phyloP scores from a whole-genome alignment of 2,797 vertebrate genomes.

The Mus caroli region DNA sequence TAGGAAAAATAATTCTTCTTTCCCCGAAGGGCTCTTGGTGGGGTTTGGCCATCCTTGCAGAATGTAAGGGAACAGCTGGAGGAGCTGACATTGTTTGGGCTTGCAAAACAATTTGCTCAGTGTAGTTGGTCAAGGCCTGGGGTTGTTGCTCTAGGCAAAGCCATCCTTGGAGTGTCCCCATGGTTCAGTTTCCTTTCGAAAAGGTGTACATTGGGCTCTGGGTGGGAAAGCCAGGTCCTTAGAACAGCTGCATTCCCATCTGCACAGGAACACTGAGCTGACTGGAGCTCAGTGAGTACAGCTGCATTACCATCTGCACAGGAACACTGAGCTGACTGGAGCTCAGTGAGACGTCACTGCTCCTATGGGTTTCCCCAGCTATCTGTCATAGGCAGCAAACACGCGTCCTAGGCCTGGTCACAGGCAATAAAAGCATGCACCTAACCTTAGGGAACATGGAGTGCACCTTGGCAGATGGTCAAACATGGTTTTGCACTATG shows the following conservation, averaged over 20 bases:
- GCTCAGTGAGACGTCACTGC: not conserved
- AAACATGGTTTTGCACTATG: not conserved
- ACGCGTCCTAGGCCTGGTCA: not conserved
- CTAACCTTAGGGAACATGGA: not conserved
- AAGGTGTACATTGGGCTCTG: not conserved
- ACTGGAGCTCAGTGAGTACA: not conserved
- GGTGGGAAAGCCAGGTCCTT: not conserved
- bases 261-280: not conserved
- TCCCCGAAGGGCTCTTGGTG: slow-evolving; percentile 10
- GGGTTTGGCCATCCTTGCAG: not conserved
- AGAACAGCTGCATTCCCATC: not conserved
- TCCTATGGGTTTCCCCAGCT: not conserved
- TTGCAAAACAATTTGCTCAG: not conserved
- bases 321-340: not conserved
- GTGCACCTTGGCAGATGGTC: not conserved
- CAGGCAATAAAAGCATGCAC: not conserved
- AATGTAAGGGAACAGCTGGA: not conserved
- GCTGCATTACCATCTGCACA: not conserved
- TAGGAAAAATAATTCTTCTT: not conserved
- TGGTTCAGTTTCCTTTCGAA: not conserved
- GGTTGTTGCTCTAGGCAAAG: not conserved
- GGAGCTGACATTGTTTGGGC: not conserved
- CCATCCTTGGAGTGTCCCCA: not conserved
- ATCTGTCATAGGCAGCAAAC: slow-evolving; percentile 6
- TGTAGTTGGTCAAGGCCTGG: not conserved